Percentiles rank a stretch among this genome's conserved stretches.
Conservation (phyloP, 64 coral and sea anemone genomes). For the Porites australiensis region DNA sequence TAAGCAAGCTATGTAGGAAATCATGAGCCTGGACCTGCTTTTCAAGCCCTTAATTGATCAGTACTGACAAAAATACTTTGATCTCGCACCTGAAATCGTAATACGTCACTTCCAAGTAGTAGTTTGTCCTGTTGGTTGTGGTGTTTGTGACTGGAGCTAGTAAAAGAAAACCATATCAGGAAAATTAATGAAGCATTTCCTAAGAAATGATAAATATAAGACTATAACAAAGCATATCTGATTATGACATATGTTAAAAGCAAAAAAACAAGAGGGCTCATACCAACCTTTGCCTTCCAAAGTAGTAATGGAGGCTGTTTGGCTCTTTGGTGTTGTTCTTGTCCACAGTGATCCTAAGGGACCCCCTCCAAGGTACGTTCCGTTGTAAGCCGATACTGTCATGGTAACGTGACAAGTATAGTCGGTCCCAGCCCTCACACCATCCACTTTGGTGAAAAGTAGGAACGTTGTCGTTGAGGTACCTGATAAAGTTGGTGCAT, state of each 20-base stretch:
- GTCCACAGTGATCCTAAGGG: slow-evolving; percentile 64
- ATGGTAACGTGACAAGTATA: slow-evolving; percentile 93
- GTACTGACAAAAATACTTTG: not conserved
- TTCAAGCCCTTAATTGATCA: no score
- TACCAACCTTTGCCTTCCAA: slow-evolving; percentile 88
- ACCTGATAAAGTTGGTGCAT: slow-evolving; percentile 65
- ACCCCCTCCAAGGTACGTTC: slow-evolving; percentile 55
- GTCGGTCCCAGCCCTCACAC: slow-evolving; percentile 89
- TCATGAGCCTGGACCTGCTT: no score
- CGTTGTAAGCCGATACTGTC: slow-evolving; percentile 84
- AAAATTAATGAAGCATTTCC: no score
- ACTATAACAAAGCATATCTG: not conserved
- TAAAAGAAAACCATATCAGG: not conserved
- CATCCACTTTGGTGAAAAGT: slow-evolving; percentile 66
- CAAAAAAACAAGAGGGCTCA: not conserved
- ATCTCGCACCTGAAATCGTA: slow-evolving; percentile 87
- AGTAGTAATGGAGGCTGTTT: slow-evolving; percentile 85
- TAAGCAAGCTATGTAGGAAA: no score
- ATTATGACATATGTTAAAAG: not conserved
- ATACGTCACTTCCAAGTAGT: slow-evolving; percentile 75
- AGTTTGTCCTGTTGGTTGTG: slow-evolving; percentile 79
- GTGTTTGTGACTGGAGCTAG: slow-evolving; percentile 88
- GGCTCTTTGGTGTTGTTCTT: slow-evolving; percentile 84
- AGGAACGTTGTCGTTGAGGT: slow-evolving; percentile 44
- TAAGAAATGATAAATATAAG: no score